These are phyloP conservation scores for Phataginus tricuspis DNA, from an alignment of 2,797 vertebrate species.

Conservation along the genomic window DNA sequence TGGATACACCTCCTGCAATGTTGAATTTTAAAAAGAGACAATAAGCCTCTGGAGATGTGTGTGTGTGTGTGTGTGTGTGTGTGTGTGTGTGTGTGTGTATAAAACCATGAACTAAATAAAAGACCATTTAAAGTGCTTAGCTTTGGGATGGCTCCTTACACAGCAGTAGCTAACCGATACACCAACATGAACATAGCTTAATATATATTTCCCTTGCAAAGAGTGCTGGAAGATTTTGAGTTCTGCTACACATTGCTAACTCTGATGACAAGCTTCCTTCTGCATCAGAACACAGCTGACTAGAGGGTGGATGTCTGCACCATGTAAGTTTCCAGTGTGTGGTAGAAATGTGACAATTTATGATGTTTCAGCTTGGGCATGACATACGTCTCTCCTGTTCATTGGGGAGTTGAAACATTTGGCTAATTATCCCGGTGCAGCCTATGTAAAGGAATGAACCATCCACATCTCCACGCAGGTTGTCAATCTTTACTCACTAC, in stretches of 20 bases:
- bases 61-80: background rate
- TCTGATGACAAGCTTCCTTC: background rate
- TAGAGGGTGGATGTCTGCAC: accelerated
- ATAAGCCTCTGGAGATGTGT: background rate
- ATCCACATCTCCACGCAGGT: too few species aligned
- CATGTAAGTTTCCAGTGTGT: too few species aligned
- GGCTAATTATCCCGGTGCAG: accelerated
- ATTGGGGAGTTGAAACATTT: accelerated
- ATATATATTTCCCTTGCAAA: background rate
- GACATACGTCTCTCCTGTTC: background rate
- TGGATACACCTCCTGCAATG: background rate
- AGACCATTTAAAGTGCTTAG: too few species aligned
- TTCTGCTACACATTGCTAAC: too few species aligned
- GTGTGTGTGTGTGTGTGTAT: too few species aligned
- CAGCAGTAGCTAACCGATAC: too few species aligned
- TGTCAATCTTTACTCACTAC: accelerated
- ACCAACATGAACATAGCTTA: too few species aligned
- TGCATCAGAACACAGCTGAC: background rate
- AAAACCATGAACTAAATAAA: too few species aligned
- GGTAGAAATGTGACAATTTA: background rate
- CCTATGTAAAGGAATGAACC: too few species aligned
- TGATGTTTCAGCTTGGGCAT: too few species aligned
- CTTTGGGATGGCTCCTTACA: too few species aligned
- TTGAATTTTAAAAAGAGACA: background rate
- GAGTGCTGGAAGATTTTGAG: background rate